A percentile compares a stretch with the other conserved stretches of the same genome.
These are phyloP conservation scores for Henricia sp. DNA, from an alignment of 53 echinoderm and acorn worm genomes.

Conservation along the genomic window DNA sequence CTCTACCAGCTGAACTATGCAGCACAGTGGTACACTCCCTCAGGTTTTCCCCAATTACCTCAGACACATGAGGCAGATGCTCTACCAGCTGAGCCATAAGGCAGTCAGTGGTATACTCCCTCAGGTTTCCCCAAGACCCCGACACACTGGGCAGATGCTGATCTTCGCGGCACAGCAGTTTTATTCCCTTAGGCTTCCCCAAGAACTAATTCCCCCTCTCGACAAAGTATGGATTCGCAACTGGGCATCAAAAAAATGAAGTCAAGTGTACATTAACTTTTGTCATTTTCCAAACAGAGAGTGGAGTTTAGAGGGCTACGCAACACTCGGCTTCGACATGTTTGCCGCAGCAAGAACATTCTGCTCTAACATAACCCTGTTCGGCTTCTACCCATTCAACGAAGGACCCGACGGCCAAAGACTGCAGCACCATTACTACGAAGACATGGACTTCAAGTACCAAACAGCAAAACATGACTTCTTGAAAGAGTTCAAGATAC, in stretches of 20 bases:
- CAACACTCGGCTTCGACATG: conserved; percentile 71
- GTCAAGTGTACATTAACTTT: neutral
- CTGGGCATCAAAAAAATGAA: neutral
- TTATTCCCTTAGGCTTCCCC: neutral
- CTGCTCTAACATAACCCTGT: conserved; percentile 70
- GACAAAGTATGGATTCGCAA: neutral
- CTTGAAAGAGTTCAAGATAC: conserved; percentile 36
- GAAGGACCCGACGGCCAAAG: conserved; percentile 6
- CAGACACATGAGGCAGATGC: too few species aligned
- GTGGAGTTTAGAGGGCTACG: conserved; percentile 14
- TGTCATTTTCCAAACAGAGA: conserved; percentile 28
- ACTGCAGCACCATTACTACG: conserved; percentile 65
- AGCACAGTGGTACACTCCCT: too few species aligned
- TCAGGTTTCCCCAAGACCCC: too few species aligned
- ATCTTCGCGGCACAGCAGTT: neutral
- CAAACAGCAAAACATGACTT: conserved; percentile 63
- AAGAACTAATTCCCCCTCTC: neutral
- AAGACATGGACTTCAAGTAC: conserved; percentile 67
- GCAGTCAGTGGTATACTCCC: too few species aligned
- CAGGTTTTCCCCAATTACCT: too few species aligned
- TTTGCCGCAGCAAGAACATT: conserved; percentile 71
- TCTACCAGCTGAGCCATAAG: too few species aligned
- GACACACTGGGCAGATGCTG: too few species aligned
- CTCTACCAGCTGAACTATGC: too few species aligned
- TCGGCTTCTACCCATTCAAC: conserved; percentile 74